Conservation (phyloP, 30 jellyfish, hydroid and myxozoan species). For the Hydra vulgaris region DNA sequence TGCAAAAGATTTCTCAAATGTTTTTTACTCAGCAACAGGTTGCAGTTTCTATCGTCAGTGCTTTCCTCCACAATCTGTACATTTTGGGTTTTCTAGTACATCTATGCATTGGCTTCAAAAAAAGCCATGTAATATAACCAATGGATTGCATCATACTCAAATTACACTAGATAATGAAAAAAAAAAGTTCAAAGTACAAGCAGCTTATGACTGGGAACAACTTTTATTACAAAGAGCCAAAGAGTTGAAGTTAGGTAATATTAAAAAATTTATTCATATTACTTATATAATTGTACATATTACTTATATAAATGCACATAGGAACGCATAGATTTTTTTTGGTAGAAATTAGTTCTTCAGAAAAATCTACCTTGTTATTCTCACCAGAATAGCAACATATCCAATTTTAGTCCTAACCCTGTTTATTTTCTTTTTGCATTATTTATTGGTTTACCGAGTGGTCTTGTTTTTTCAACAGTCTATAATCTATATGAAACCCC, state of each 20-base stretch:
- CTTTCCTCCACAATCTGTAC: constrained; percentile 37
- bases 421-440: too few species aligned
- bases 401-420: too few species aligned
- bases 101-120: constrained; percentile 56
- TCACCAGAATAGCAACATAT: too few species aligned
- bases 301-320: too few species aligned
- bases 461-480: too few species aligned
- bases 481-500: too few species aligned
- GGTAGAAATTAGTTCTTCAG: too few species aligned
- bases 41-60: constrained; percentile 46
- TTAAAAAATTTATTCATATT: too few species aligned
- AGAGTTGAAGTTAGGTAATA: constrained; percentile 43
- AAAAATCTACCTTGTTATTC: too few species aligned
- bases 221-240: constrained; percentile 43
- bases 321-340: too few species aligned
- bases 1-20: constrained; percentile 18
- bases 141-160: constrained; percentile 41
- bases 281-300: too few species aligned
- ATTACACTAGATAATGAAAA: constrained; percentile 17
- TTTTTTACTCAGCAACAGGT: constrained; percentile 47
- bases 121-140: constrained; percentile 43
- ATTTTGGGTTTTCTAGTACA: constrained; percentile 53
- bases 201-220: constrained; percentile 55
- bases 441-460: too few species aligned
- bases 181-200: constrained; percentile 32